Percentiles rank a stretch among this genome's conserved stretches.
These are phyloP conservation scores for Otus scops DNA, from an alignment of 2,797 vertebrate genomes.

Conservation along the genomic window DNA sequence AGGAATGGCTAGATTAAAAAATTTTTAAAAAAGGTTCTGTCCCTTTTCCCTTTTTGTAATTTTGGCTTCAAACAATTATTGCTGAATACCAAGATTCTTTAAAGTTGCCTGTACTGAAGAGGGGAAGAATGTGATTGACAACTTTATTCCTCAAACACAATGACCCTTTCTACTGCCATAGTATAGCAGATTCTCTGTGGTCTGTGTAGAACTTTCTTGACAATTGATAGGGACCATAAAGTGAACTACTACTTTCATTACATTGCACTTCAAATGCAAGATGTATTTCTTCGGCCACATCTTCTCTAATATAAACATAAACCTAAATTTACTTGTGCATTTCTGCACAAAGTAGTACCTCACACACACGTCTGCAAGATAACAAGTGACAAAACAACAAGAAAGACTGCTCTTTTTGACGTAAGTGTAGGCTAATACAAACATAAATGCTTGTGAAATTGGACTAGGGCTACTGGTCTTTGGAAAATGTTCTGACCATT, in stretches of 20 bases:
- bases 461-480: neutral
- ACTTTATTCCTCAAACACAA: slow-evolving; percentile 1
- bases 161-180: neutral
- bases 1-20: neutral
- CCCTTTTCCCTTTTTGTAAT: neutral
- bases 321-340: neutral
- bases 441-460: neutral
- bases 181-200: neutral
- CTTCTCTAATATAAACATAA: slow-evolving; percentile 1
- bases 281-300: neutral
- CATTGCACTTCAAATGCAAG: slow-evolving; percentile 6
- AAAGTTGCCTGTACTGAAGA: neutral
- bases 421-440: neutral
- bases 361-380: neutral
- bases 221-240: slow-evolving; percentile 16
- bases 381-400: neutral
- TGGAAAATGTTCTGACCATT: neutral
- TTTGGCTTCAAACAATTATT: slow-evolving; percentile 1
- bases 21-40: neutral
- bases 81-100: neutral
- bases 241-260: neutral
- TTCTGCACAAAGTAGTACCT: neutral
- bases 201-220: neutral
- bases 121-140: neutral
- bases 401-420: neutral